Evolutionary conservation across 1,140 invertebrate species (phyloP), one percentile per base, ranked within the genome.

Genomic region (Drosophila bocki): DNA sequence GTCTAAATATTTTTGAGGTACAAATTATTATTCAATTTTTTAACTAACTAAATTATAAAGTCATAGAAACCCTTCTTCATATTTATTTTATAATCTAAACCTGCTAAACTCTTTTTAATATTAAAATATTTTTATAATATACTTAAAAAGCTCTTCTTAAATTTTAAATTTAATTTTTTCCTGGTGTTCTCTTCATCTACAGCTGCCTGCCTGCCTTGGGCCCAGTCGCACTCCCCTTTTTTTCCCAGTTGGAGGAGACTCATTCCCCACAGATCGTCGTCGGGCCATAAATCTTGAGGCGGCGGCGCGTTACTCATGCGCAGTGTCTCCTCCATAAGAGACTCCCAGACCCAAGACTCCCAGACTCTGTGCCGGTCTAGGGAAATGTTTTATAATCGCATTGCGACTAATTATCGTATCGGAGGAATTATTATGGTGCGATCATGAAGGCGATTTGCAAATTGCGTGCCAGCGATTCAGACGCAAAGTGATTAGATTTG

Each of bases 371-470:
- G 11, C 15, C 37, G 37, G 79, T 70, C 71, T 65, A 22, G 79
- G 61, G 60, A 60, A 71, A 77, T 83, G 72, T 81, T 78, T 81
- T 90, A 84, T 88, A 88, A 88, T 88, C 84, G 85, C 85, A 90
- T 90, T 90, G 82, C 85, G 81, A 90, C 85, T 90, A 90, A 90
- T 90, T 90, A 90, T 90, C 85, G 85, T 90, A 90, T 81, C 85
- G 74, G 70, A 58, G 78, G 69, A 90, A 85, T 90, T 90, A 90
- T 90, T 81, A 75, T 88, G 74, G 51, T 44, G 76, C 56, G 65
- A 72, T 72, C 76, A 78, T 78, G 67, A 78, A 68, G 63, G 62
- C 69, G 75, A 75, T 81, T 78, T 81, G 84, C 75, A 81, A 90
- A 90, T 87, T 80, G 84, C 65, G 69, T 68, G 80, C 68, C 60